Evolutionary conservation across 53 echinoderm and acorn worm species (phyloP), one percentile per base, ranked within the genome.

Genomic region (Henricia sp.): DNA sequence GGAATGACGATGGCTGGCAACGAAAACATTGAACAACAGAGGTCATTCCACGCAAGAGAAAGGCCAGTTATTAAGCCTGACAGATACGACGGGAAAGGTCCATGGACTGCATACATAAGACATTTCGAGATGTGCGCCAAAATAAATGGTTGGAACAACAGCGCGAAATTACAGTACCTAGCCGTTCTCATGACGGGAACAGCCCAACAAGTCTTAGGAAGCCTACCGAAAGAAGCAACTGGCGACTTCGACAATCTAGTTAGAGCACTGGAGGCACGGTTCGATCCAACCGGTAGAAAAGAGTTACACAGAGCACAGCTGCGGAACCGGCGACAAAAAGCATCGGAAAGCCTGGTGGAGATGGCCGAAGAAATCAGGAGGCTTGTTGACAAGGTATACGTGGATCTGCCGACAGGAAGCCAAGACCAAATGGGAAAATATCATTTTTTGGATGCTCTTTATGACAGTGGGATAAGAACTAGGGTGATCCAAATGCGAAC

Each of bases 81-180:
- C 41, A 65, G 50, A 32, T 84, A 55, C 68, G 76, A 84, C 70
- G 85, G 85, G 0, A 85, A 36, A 28, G 62, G 70, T 9, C 72
- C 55, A 13, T 77, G 80, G 70, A 83, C 62, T 16, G 67, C 85
- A 32, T 90, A 90, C 51, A 14, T 58, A 21, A 69, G 26, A 13
- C 90, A 90, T 17, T 90, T 90, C 62, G 78, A 90, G 39, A 57
- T 90, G 50, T 48, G 76, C 32, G 71, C 78, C 1, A 44, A 34
- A 39, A 36, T 77, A 3, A 85, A 90, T 38, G 70, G 70, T 10
- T 85, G 71, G 90, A 53, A 53, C 51, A 36, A 68, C 20, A 26
- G 32, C 0, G 69, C 50, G 34, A 85, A 77, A 70, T 85, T 58
- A 0, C 54, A 77, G 50, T 85, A 62, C 37, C 78, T 90, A 3